Base-by-base conservation (phyloP, 2,888 invertebrate genomes). In the Helleia helle region DNA sequence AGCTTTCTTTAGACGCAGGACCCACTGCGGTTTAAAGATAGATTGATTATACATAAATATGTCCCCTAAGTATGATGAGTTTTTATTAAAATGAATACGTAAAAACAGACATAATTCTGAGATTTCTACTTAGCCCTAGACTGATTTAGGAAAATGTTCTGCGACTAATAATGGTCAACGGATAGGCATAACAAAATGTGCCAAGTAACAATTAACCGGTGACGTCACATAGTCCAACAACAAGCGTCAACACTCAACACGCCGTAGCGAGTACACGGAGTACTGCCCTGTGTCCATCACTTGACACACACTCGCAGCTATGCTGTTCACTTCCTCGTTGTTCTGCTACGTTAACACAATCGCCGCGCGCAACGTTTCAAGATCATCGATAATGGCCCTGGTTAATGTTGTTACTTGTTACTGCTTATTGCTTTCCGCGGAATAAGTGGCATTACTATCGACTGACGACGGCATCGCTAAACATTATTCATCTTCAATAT, bases 351-450 rank as follows among this genome's bases (percentile, higher is more conserved):
- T 68, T 65, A 73, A 65, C 60, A 65, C 61, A 64, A 68, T 69
- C 58, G 60, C 61, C 64, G 61, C 58, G 62, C 62, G 61, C 56
- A 63, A 62, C 58, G 57, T 69, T 72, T 75, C 75, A 76, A 76
- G 76, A 73, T 72, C 12, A 22, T 2, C 22, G 22, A 22, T 22
- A 22, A 22, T 22, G 22, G 22, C 22, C 22, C n/a, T n/a, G n/a
- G n/a, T n/a, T n/a, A n/a, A n/a, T n/a, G n/a, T n/a, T 5, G 22
- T 7, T 22, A 22, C n/a, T 22, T 22, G 22, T 22, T 8, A 22
- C 3, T 22, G 22, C 22, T 2, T 6, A 8, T 22, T 3, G 5
- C 22, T 2, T 22, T 2, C 7, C 22, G 22, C 2, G 22, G 22
- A 22, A 22, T 22, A 22, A 22, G 22, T 22, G 22, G 22, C 5